These are phyloP conservation scores for Mugil cephalus DNA, from an alignment of 2,113 vertebrate genomes.

Conservation along the genomic window DNA sequence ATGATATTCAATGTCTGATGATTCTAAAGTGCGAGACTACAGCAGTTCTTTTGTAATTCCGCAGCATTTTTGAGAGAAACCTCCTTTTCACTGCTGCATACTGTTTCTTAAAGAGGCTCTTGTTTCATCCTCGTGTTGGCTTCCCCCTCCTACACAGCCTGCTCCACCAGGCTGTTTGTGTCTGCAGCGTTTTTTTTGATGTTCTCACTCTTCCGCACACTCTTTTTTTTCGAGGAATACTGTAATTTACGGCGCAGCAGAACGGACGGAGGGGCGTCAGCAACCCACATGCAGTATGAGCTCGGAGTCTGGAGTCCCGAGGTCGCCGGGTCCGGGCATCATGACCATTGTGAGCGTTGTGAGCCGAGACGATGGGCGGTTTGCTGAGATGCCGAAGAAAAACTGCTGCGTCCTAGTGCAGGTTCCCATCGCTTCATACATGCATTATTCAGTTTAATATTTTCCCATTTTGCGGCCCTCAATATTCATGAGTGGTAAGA, in stretches of 20 bases:
- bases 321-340: conserved; percentile 22
- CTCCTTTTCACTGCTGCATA: conserved; percentile 11
- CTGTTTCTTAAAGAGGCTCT: conserved; percentile 48
- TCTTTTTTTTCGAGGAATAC: conserved; percentile 29
- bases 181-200: conserved; percentile 46
- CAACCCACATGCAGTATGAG: conserved; percentile 34
- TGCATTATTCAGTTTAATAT: conserved; percentile 78
- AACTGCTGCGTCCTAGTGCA: conserved; percentile 64
- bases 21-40: not conserved
- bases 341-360: not conserved
- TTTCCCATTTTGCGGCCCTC: conserved; percentile 66
- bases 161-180: conserved; percentile 44
- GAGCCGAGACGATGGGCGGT: conserved; percentile 17
- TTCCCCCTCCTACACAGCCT: conserved; percentile 65
- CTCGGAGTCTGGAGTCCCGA: conserved; percentile 33
- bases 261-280: conserved; percentile 12
- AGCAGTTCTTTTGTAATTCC: conserved; percentile 8
- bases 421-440: conserved; percentile 67
- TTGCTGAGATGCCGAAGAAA: conserved; percentile 43
- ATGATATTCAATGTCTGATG: no score
- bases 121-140: conserved; percentile 50
- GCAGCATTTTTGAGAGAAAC: conserved; percentile 6
- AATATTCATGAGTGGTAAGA: conserved; percentile 80
- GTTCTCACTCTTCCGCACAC: conserved; percentile 27
- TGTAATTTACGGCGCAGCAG: conserved; percentile 30